Evolutionary conservation across 1,140 invertebrate species (phyloP), one percentile per base, ranked within the genome.

Genomic region (Caenorhabditis briggsae): DNA sequence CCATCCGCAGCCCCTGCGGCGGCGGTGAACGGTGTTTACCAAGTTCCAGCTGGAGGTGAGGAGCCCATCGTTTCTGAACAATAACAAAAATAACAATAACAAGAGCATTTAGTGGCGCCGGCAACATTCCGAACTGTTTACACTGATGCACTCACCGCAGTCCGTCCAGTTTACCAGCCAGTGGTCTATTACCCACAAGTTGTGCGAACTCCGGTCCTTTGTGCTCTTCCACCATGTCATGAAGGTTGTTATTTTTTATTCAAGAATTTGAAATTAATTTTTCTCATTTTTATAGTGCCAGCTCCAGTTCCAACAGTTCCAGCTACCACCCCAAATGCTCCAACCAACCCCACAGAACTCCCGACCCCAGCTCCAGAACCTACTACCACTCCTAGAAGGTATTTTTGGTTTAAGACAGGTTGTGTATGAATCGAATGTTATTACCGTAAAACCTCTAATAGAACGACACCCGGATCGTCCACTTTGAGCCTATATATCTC

Each of bases 121-220:
- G 70, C 70, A 78, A 78, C 70, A 78, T 78, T 78, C 70, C 70
- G 70, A 78, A 78, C 70, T 78, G 70, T 78, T 48, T 78, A 78
- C 70, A 78, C 70, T 48, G 70, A 78, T 78, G 70, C 70, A 43
- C 46, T 78, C 46, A 23, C 70, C 8, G 46, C 46, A 25, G 46
- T 78, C 46, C 70, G 70, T 78, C 70, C 70, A 23, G 70, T 78
- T 78, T 78, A 78, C 70, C 70, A 78, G 46, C 70, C 70, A 7
- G 70, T 78, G n/a, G 70, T 78, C 46, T 78, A 78, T 78, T 78
- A 78, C 46, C 70, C 70, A 78, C 70, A 78, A 78, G 70, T 78
- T 50, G 70, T 78, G 14, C n/a, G 70, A 50, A 78, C 64, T 70
- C 64, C 70, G 70, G 46, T 78, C 6, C 25, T 50, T 50, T 78